Evolutionary conservation across 1,140 invertebrate species (phyloP).

Genomic region (Temnothorax curvispinosus): DNA sequence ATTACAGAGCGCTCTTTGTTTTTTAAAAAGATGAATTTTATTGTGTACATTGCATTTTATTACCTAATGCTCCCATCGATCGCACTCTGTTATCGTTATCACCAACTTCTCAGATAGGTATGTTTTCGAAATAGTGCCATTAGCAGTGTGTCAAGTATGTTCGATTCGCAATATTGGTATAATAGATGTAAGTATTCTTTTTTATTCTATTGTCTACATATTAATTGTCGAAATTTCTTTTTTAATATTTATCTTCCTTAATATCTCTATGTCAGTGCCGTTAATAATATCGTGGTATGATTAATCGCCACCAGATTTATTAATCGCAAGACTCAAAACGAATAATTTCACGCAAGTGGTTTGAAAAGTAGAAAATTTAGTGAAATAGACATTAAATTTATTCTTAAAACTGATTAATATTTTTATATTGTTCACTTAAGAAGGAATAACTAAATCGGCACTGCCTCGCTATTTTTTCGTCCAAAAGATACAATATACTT

Average conservation of each 20-base stretch:
- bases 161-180: constrained; percentile 2
- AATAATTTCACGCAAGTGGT: background rate
- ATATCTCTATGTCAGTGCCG: background rate
- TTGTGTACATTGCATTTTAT: constrained; percentile 30
- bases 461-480: constrained; percentile 33
- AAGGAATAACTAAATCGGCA: constrained; percentile 10
- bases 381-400: constrained; percentile 8
- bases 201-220: constrained; percentile 7
- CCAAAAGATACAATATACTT: constrained; percentile 16
- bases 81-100: background rate
- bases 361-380: background rate
- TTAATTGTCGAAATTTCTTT: constrained; percentile 16
- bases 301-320: background rate
- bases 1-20: constrained; percentile 38
- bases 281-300: background rate
- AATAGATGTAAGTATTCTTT: constrained; percentile 25
- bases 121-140: constrained; percentile 4
- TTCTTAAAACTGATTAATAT: constrained; percentile 21
- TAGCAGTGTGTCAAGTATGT: background rate
- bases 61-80: constrained; percentile 25
- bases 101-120: background rate
- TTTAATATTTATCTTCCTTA: background rate
- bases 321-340: background rate
- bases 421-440: background rate
- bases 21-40: constrained; percentile 34